These are phyloP conservation scores for Drosophila paranaensis DNA, from an alignment of 2,888 invertebrate genomes.

Conservation along the genomic window DNA sequence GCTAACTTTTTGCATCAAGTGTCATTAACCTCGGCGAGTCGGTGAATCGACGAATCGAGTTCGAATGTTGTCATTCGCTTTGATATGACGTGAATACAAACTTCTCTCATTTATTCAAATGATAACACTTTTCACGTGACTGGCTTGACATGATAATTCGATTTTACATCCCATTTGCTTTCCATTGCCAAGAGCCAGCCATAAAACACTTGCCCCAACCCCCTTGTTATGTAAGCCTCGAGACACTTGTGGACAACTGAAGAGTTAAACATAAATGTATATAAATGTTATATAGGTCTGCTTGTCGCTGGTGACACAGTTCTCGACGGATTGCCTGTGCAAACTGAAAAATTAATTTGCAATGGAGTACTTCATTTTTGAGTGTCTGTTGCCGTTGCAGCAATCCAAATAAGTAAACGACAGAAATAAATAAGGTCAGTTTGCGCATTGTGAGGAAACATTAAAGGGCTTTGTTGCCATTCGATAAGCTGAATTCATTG, in stretches of 20 bases:
- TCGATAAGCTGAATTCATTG: constrained; percentile 3
- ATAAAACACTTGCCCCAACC: constrained; percentile 4
- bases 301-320: constrained; percentile 13
- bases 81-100: constrained; percentile 37
- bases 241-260: neutral
- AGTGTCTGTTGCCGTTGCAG: constrained; percentile 12
- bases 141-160: constrained; percentile 26
- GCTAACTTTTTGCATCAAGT: constrained; percentile 34
- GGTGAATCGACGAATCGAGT: constrained; percentile 41
- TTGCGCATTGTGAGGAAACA: constrained; percentile 12
- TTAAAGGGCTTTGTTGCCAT: constrained; percentile 21
- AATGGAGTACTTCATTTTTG: constrained; percentile 27
- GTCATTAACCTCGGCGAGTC: constrained; percentile 71
- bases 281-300: neutral
- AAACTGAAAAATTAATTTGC: constrained; percentile 21
- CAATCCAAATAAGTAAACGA: constrained; percentile 23
- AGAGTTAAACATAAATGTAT: neutral
- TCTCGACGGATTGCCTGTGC: neutral
- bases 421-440: constrained; percentile 36
- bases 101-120: constrained; percentile 34
- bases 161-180: constrained; percentile 36
- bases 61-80: constrained; percentile 34
- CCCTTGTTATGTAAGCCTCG: constrained; percentile 9
- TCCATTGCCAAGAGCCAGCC: constrained; percentile 6
- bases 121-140: constrained; percentile 48